Evolutionary conservation across 1,140 invertebrate species (phyloP), one percentile per base, ranked within the genome.

Genomic region (Cotesia chilonis): DNA sequence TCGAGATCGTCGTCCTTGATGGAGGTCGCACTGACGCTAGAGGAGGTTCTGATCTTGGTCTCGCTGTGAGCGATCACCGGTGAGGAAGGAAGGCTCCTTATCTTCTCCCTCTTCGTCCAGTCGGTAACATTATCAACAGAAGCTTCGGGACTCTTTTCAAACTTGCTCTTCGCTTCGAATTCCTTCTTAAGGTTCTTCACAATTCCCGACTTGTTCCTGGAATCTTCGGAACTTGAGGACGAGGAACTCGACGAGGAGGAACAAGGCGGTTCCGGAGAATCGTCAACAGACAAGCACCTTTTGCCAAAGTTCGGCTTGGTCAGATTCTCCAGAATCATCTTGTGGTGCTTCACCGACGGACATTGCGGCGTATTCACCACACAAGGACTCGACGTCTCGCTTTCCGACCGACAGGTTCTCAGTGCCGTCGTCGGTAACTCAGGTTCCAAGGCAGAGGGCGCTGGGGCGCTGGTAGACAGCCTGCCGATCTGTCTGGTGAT

Each of bases 131-230:
- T 81, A 9, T 38, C n/a, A 4, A n/a, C 68, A 14, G 65, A 84
- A 81, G 74, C 80, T 36, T 87, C 82, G 4, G 86, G 77, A 78
- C 83, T 82, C 67, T 82, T 83, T 51, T 85, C 82, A 10, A 79
- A 65, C 54, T 79, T 81, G 55, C 84, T 90, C 79, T 94, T 94
- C 6, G 93, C 93, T 86, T 95, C 94, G 81, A 95, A 94, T 81
- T 94, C 94, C 82, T 93, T 93, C 84, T 94, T 95, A 69, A 94
- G 89, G 87, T 92, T 94, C 88, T 92, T 91, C 17, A 96, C 94
- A 75, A 92, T 91, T 7, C 92, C 92, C 4, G 89, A 88, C 17
- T 87, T 87, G 55, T 79, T 82, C 2, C 83, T 79, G 0, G 82
- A 81, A 57, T 81, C 80, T n/a, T 87, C 85, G 0, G 80, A 47